Percentiles rank a stretch among this genome's conserved stretches.
Evolutionary conservation across 2,797 vertebrate genomes (phyloP).

Genomic region (Parotocinclus haroldoi): DNA sequence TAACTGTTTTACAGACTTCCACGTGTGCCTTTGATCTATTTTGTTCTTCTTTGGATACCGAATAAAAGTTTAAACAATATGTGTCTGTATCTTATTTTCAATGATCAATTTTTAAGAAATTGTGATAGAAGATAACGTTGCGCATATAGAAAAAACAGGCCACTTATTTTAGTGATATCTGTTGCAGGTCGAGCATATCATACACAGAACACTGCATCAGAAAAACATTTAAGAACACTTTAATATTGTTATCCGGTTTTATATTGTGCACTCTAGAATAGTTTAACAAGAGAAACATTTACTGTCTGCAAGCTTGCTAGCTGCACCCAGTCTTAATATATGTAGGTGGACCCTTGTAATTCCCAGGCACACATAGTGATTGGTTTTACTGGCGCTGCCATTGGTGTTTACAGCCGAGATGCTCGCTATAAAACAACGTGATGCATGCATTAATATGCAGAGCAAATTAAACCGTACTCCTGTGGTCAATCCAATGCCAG

Average conservation of each 20-base stretch:
- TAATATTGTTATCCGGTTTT: not conserved
- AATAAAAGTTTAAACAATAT: constrained; percentile 77
- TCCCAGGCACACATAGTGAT: not conserved
- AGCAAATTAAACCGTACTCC: constrained; percentile 62
- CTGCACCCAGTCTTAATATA: constrained; percentile 1
- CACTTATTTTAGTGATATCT: not conserved
- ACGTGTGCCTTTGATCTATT: constrained; percentile 41
- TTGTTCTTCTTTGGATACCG: constrained; percentile 53
- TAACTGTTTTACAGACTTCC: not conserved
- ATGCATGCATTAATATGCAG: constrained; percentile 33
- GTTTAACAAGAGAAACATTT: not conserved
- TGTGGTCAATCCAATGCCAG: constrained; percentile 54
- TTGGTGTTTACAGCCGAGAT: not conserved
- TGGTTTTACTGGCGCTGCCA: constrained; percentile 1
- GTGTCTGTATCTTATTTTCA: not conserved
- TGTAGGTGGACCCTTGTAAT: not conserved
- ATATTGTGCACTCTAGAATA: not conserved
- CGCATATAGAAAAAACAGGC: not conserved
- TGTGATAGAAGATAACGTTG: not conserved
- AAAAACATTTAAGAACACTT: not conserved
- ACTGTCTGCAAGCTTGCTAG: not conserved
- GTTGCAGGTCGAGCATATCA: not conserved
- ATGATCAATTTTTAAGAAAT: too few species aligned
- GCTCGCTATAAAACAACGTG: constrained; percentile 23
- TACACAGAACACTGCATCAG: not conserved